Evolutionary conservation across 1,140 invertebrate genomes (phyloP).

Genomic region (Meloidogyne exigua): DNA sequence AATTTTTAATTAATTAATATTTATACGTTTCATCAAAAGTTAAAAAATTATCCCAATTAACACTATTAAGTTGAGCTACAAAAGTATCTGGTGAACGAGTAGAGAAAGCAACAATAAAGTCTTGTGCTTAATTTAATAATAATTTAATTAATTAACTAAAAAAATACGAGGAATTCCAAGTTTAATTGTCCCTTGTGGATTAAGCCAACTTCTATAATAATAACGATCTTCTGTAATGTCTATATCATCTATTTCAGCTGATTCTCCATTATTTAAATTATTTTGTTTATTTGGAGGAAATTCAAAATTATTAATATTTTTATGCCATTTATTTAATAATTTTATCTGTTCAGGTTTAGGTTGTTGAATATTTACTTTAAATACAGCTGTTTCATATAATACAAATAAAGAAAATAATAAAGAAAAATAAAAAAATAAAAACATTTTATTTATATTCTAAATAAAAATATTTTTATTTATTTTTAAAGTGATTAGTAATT

Average conservation of each 20-base stretch:
- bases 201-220: background rate
- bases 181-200: background rate
- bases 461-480: constrained; percentile 8
- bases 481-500: no score
- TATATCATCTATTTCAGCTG: background rate
- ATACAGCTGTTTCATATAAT: background rate
- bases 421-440: background rate
- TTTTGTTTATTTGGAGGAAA: background rate
- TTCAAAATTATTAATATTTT: background rate
- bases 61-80: background rate
- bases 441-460: background rate
- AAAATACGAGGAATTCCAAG: background rate
- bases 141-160: background rate
- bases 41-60: constrained; percentile 1
- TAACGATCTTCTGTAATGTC: background rate
- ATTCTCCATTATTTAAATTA: background rate
- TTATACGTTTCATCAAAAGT: background rate
- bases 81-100: background rate
- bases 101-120: background rate
- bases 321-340: background rate
- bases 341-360: background rate
- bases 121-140: constrained; percentile 2
- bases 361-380: background rate
- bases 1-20: background rate
- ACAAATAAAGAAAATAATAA: background rate